Base-by-base conservation (phyloP, 2,888 invertebrate genomes). In the Timandra comae region DNA sequence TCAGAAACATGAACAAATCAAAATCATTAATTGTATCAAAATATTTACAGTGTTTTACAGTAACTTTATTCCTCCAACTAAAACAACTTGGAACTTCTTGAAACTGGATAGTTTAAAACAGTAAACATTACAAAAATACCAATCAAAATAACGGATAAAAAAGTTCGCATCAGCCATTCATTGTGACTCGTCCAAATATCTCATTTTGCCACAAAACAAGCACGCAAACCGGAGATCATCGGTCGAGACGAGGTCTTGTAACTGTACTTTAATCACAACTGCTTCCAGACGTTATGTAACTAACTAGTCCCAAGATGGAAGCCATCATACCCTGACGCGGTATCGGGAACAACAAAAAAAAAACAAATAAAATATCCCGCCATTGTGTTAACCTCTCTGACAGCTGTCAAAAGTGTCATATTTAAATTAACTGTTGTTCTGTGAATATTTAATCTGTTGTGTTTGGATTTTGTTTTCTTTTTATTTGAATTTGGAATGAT, bases 201-300 rank as follows among this genome's bases (percentile, higher is more conserved):
- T 76, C 69, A 82, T 78, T 82, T 81, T 52, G 76, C 79, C 66
- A 69, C 81, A 79, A 76, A 77, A 78, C 74, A 69, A 72, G 70
- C 77, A 75, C 64, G 69, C 68, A 57, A 71, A 63, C 67, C 56
- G 56, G 76, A 82, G 82, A 85, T 85, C 86, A 85, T 85, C 85
- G 84, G 24, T 45, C 63, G 59, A 52, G 29, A 60, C 74, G 81
- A 79, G 84, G 81, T 76, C 82, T 81, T 66, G 56, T 86, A 86
- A 86, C 86, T 76, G 86, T 86, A 86, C 73, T 74, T 65, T 67
- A 63, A 74, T 72, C 69, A 64, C 51, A 52, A 46, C 71, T 71
- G 72, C 63, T 71, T 78, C 72, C 74, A 68, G 57, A 48, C 67
- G 63, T 84, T 81, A 84, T 64, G 80, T 71, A 82, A 84, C 71